These are phyloP conservation scores for Corbicula japonica DNA, from an alignment of 2,888 invertebrate species.

Conservation along the genomic window DNA sequence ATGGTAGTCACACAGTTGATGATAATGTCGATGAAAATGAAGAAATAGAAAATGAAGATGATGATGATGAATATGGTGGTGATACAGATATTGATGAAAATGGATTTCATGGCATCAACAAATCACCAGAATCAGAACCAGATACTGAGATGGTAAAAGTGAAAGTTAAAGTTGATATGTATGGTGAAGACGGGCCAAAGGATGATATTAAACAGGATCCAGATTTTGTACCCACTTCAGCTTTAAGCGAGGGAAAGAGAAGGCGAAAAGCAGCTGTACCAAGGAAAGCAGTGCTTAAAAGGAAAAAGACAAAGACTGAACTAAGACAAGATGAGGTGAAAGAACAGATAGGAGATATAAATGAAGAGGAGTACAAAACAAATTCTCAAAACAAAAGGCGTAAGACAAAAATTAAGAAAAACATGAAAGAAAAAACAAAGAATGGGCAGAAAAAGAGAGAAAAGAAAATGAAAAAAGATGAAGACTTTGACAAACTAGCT, in stretches of 20 bases:
- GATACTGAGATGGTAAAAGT: neutral
- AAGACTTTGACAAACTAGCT: neutral
- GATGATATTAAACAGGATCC: conserved; percentile 23
- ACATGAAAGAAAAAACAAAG: neutral
- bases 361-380: too few species aligned
- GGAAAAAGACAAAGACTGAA: neutral
- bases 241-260: conserved; percentile 3
- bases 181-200: neutral
- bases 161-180: too few species aligned
- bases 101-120: neutral
- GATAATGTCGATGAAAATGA: conserved; percentile 53
- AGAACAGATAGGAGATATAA: too few species aligned
- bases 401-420: neutral
- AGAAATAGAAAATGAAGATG: too few species aligned
- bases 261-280: conserved; percentile 1
- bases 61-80: too few species aligned
- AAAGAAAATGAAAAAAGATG: conserved; percentile 7
- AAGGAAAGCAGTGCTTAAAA: conserved; percentile 14
- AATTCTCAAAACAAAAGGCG: neutral
- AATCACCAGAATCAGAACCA: conserved; percentile 3
- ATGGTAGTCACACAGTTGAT: conserved; percentile 31
- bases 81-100: too few species aligned
- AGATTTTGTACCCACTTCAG: conserved; percentile 15
- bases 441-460: neutral
- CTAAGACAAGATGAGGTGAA: neutral